These are phyloP conservation scores for Neomicropteryx cornuta DNA, from an alignment of 1,140 invertebrate genomes.

Conservation along the genomic window DNA sequence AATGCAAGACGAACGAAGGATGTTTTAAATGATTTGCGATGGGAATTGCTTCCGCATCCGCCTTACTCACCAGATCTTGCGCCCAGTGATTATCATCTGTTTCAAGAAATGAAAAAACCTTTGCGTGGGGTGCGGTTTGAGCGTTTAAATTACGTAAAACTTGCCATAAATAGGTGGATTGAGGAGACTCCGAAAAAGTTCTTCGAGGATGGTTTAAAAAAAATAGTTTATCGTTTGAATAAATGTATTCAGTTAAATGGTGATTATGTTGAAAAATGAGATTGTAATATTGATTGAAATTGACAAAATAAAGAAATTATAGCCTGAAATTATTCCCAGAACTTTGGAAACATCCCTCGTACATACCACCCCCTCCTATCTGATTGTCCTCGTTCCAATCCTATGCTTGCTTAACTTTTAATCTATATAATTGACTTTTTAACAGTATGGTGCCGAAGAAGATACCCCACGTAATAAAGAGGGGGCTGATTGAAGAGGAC, in stretches of 20 bases:
- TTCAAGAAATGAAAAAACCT: too few relatives aligned
- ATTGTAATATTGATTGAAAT: not conserved
- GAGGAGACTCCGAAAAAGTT: too few relatives aligned
- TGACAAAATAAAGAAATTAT: not conserved
- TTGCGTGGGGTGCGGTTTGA: too few relatives aligned
- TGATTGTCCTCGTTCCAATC: not conserved
- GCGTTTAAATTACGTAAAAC: too few relatives aligned
- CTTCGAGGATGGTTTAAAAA: too few relatives aligned
- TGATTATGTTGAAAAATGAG: not conserved
- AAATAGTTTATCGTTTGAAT: slow-evolving; percentile 5
- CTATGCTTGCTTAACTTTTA: not conserved
- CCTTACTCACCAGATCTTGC: too few relatives aligned
- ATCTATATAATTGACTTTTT: slow-evolving; percentile 16
- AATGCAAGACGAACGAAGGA: too few relatives aligned
- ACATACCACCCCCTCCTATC: not conserved
- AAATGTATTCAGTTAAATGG: not conserved
- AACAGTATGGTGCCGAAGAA: slow-evolving; percentile 72
- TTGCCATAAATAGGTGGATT: too few relatives aligned
- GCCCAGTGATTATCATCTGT: too few relatives aligned
- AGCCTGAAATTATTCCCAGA: not conserved
- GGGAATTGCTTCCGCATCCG: too few relatives aligned
- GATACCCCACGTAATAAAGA: slow-evolving; percentile 67
- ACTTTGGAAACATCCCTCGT: not conserved
- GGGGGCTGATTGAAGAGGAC: slow-evolving; percentile 40
- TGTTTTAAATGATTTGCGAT: too few relatives aligned